Conservation (phyloP, 2,888 invertebrate species). For the Lasioglossum morio region DNA sequence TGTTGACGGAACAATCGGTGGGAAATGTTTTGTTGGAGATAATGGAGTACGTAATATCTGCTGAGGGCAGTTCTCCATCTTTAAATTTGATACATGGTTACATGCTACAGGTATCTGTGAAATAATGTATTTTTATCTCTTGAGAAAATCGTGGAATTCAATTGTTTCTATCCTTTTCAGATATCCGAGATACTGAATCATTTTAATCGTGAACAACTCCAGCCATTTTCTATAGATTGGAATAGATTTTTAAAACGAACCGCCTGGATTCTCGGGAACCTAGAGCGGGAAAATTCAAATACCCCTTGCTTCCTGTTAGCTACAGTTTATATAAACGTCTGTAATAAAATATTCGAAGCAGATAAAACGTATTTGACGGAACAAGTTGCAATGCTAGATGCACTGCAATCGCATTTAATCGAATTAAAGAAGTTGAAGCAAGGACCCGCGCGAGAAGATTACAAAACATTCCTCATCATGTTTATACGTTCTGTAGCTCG, state of each 20-base stretch:
- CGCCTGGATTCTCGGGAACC: constrained; percentile 72
- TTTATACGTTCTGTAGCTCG: constrained; percentile 64
- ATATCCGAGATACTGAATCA: constrained; percentile 83
- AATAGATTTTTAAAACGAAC: constrained; percentile 67
- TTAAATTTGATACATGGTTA: constrained; percentile 89
- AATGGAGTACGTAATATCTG: constrained; percentile 76
- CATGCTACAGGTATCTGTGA: constrained; percentile 87
- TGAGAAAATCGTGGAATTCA: constrained; percentile 2
- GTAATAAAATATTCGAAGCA: constrained; percentile 66
- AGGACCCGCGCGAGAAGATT: constrained; percentile 77
- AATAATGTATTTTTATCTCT: not conserved
- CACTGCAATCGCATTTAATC: constrained; percentile 68
- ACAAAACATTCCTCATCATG: constrained; percentile 72
- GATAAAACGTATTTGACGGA: constrained; percentile 51
- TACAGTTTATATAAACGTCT: constrained; percentile 73
- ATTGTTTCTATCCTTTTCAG: constrained; percentile 72
- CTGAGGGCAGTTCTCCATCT: constrained; percentile 42
- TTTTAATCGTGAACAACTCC: constrained; percentile 52
- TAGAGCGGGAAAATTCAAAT: constrained; percentile 68
- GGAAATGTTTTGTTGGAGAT: constrained; percentile 78
- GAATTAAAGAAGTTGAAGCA: constrained; percentile 65
- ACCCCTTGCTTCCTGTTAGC: constrained; percentile 78
- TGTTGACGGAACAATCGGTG: constrained; percentile 85
- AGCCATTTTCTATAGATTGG: constrained; percentile 60
- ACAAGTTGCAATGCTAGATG: constrained; percentile 27